A percentile compares a stretch with the other conserved stretches of the same genome.
Evolutionary conservation across 2,797 vertebrate species (phyloP).

Genomic region (Myotis pilosus): DNA sequence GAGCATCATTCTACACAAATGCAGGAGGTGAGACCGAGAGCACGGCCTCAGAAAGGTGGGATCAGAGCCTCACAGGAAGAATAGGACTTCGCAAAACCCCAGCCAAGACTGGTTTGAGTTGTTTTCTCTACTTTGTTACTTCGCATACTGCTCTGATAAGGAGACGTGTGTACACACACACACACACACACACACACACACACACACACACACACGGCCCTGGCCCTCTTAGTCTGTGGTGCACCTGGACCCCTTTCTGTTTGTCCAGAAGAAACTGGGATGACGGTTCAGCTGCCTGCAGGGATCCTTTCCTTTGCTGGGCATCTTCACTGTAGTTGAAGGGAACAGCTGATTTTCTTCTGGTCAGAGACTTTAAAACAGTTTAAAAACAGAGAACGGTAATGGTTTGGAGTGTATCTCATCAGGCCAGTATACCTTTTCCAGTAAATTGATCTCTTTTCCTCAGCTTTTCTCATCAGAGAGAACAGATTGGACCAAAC

Average conservation of each 20-base stretch:
- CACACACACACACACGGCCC: not conserved
- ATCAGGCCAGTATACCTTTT: not conserved
- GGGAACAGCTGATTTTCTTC: not conserved
- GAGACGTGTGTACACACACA: not conserved
- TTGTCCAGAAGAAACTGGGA: not conserved
- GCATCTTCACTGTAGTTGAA: not conserved
- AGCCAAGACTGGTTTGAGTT: not conserved
- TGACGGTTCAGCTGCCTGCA: not conserved
- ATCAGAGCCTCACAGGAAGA: not conserved
- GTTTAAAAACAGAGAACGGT: not conserved
- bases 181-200: too few species aligned
- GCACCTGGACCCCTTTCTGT: not conserved
- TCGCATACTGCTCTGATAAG: not conserved
- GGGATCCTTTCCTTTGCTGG: not conserved
- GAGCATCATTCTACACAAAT: slow-evolving; percentile 90
- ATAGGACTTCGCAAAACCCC: not conserved
- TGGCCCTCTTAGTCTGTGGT: not conserved
- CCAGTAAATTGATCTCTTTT: slow-evolving; percentile 39
- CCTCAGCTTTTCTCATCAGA: slow-evolving; percentile 89
- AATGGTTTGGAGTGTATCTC: not conserved
- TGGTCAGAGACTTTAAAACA: not conserved
- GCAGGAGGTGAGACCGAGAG: slow-evolving; percentile 83
- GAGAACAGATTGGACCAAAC: slow-evolving; percentile 84
- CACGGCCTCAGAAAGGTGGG: fast-evolving
- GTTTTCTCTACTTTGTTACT: not conserved